These are phyloP conservation scores for Butorides virescens DNA, from an alignment of 2,113 vertebrate genomes.

Conservation along the genomic window DNA sequence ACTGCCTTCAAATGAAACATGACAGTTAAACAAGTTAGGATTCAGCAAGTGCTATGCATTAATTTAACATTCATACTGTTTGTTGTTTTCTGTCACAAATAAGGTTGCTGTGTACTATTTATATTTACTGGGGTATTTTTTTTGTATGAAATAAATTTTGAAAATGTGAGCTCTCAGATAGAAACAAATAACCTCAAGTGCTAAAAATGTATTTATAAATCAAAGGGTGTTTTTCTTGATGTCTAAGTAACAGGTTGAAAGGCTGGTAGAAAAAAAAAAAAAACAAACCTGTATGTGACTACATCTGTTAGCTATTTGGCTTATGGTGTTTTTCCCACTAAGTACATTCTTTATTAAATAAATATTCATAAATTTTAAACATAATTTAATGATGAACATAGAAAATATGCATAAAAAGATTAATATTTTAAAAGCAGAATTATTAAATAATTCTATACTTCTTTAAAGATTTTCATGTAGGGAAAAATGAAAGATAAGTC, in stretches of 20 bases:
- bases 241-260: not conserved
- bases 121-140: not conserved
- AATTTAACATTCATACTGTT: not conserved
- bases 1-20: not conserved
- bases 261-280: not conserved
- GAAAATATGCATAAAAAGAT: not conserved
- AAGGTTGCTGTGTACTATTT: not conserved
- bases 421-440: not conserved
- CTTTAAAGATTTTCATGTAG: not conserved
- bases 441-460: not conserved
- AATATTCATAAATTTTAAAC: not conserved
- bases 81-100: not conserved
- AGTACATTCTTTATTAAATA: not conserved
- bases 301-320: not conserved
- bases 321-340: not conserved
- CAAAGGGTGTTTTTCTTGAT: not conserved
- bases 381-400: not conserved
- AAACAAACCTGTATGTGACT: not conserved
- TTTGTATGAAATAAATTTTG: not conserved
- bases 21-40: not conserved
- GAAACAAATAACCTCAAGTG: not conserved
- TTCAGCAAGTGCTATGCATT: not conserved
- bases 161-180: not conserved
- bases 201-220: not conserved
- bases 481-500: not conserved